Evolutionary conservation across 2,888 invertebrate genomes (phyloP), one percentile per base, ranked within the genome.

Genomic region (Linyphia triangularis): DNA sequence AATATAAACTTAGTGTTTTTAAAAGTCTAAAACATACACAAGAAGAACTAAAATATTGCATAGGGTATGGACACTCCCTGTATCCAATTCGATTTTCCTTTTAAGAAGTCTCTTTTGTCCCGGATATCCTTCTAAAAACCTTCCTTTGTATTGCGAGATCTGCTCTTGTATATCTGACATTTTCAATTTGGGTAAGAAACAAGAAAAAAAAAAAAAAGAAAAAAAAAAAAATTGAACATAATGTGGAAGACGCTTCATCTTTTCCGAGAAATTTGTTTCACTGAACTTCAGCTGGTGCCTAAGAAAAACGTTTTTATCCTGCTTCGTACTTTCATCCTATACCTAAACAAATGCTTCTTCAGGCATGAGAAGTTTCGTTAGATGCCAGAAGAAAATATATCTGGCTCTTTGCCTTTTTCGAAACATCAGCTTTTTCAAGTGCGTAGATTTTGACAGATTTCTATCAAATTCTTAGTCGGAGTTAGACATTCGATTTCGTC

Each of bases 291-390:
- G 51, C 72, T 72, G 72, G 72, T 26, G 30, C 28, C 30, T 16
- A 30, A 28, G 28, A 65, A 65, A 51, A 65, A 65, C 30, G 30
- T 3, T 28, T 26, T 65, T 65, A n/a, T 7, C 30, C 16, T 13
- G 5, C 16, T 63, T 63, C 40, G 40, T 40, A 40, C 10, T 0
- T 2, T 9, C 40, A 40, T 40, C 9, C 51, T 28, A 7, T 43
- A 22, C 22, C 70, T 72, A 72, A 72, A 72, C 70, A 72, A 72
- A 72, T 72, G 70, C 43, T 43, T 26, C 37, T 72, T 72, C 37
- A 43, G 26, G 70, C 70, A 26, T 72, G 70, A 43, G 24, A 6
- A 67, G 67, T 33, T 67, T 33, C 28, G 67, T 24, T 16, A 67
- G 43, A 69, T 33, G 37, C 37, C 10, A 16, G 37, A 19, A 19